Evolutionary conservation across 2,888 invertebrate species (phyloP).

Genomic region (Caenorhabditis panamensis): DNA sequence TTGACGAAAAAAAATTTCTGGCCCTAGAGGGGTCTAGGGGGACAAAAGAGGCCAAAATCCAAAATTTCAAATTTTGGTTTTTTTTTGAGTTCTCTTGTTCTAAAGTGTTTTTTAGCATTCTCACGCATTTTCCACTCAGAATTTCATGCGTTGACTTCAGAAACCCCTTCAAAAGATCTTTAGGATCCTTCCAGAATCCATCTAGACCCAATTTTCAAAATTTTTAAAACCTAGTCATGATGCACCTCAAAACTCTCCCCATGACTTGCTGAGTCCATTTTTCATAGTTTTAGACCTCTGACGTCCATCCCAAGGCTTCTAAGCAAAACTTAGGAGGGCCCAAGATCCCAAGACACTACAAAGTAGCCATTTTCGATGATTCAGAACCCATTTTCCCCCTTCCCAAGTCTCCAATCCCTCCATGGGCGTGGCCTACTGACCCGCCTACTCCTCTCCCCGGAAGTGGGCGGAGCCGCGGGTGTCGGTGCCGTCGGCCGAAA

Average conservation of each 20-base stretch:
- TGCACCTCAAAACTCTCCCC: not conserved
- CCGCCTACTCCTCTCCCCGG: not conserved
- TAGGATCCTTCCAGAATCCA: not conserved
- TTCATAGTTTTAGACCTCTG: not conserved
- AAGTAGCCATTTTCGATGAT: constrained; percentile 18
- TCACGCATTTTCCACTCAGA: too few species aligned
- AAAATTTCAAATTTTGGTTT: not conserved
- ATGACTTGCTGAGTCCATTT: not conserved
- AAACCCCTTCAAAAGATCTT: too few species aligned
- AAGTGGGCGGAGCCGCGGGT: constrained; percentile 46
- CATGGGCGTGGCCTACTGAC: constrained; percentile 16
- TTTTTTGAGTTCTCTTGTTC: too few species aligned
- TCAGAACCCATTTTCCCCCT: constrained; percentile 11
- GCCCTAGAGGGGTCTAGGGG: too few species aligned
- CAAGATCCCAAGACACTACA: too few species aligned
- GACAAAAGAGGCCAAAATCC: not conserved
- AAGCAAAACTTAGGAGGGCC: not conserved
- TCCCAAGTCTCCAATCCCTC: not conserved
- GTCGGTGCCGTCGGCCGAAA: not conserved
- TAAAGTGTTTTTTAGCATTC: too few species aligned
- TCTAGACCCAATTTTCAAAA: not conserved
- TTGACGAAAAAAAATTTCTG: not conserved
- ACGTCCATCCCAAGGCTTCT: constrained; percentile 8
- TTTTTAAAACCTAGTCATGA: not conserved
- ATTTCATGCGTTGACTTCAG: too few species aligned